Percentiles rank a stretch among this genome's conserved stretches.
Evolutionary conservation across 2,888 invertebrate genomes (phyloP).

Genomic region (Caenorhabditis sulstoni): DNA sequence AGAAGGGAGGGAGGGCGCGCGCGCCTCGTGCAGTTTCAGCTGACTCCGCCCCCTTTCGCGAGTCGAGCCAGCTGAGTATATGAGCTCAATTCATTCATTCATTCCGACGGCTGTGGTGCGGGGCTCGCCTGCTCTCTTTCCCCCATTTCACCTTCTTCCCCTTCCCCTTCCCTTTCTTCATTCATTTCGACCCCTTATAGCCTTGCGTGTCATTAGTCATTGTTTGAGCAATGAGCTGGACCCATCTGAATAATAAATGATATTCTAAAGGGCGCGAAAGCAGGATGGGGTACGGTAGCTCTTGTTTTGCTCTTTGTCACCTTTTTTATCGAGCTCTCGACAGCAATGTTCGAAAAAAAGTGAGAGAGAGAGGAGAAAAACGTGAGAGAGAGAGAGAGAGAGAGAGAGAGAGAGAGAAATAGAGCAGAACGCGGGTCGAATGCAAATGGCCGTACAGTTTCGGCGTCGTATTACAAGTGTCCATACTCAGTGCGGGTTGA

Average conservation of each 20-base stretch:
- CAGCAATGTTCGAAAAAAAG: not conserved
- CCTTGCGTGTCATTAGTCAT: no score
- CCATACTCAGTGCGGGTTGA: slow-evolving; percentile 18
- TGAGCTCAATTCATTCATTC: slow-evolving; percentile 15
- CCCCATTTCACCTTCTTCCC: not conserved
- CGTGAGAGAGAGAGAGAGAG: not conserved
- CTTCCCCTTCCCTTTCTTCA: not conserved
- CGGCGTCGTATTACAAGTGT: slow-evolving; percentile 4
- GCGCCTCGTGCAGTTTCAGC: slow-evolving; percentile 16
- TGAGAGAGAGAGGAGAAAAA: not conserved
- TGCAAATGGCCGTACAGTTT: slow-evolving; percentile 10
- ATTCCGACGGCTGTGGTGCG: not conserved
- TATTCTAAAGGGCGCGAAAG: no score
- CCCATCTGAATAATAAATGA: no score
- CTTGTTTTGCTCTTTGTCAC: not conserved
- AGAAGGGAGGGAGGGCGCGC: not conserved
- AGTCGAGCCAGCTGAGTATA: not conserved
- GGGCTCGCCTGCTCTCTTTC: not conserved
- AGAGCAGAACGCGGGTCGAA: not conserved
- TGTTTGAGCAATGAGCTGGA: no score
- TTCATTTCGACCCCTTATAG: not conserved
- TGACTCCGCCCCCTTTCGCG: slow-evolving; percentile 10
- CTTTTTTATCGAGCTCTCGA: not conserved
- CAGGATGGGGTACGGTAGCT: slow-evolving; percentile 3
- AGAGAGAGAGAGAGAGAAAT: not conserved